Evolutionary conservation across 2,797 vertebrate species (phyloP).

Genomic region (Danio aesculapii): DNA sequence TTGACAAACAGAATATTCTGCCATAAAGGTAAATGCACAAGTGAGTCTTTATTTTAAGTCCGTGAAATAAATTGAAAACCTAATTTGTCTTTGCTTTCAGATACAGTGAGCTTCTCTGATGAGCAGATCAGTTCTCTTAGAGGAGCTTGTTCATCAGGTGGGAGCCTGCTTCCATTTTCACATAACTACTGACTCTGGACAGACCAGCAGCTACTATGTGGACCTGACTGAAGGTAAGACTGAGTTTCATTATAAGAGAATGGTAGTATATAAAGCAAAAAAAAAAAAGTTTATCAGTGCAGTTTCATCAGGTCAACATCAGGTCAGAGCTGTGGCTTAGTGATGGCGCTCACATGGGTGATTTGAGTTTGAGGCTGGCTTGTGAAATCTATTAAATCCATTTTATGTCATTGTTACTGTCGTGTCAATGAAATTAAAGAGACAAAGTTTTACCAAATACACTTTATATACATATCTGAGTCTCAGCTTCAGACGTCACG

Average conservation of each 20-base stretch:
- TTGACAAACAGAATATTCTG: too few species aligned
- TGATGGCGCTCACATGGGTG: too few species aligned
- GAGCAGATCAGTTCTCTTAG: constrained; percentile 81
- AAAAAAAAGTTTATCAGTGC: not conserved
- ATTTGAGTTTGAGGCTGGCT: too few species aligned
- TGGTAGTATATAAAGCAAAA: not conserved
- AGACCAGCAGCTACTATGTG: constrained; percentile 81
- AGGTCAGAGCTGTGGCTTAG: not conserved
- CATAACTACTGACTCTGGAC: constrained; percentile 73
- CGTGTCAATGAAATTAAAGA: too few species aligned
- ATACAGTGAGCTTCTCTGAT: constrained; percentile 72
- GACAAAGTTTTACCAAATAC: too few species aligned
- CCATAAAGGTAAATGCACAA: too few species aligned
- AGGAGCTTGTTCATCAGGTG: constrained; percentile 83
- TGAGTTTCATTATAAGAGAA: not conserved
- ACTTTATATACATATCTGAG: too few species aligned
- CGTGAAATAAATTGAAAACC: not conserved
- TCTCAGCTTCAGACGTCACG: too few species aligned
- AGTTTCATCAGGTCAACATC: not conserved
- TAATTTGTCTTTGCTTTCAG: constrained; percentile 63
- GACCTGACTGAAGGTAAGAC: constrained; percentile 87
- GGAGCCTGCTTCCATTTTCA: constrained; percentile 87
- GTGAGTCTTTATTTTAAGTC: too few species aligned
- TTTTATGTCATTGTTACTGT: too few species aligned
- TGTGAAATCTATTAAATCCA: too few species aligned